Evolutionary conservation across 2,113 vertebrate species (phyloP).

Genomic region (Clupea harengus): DNA sequence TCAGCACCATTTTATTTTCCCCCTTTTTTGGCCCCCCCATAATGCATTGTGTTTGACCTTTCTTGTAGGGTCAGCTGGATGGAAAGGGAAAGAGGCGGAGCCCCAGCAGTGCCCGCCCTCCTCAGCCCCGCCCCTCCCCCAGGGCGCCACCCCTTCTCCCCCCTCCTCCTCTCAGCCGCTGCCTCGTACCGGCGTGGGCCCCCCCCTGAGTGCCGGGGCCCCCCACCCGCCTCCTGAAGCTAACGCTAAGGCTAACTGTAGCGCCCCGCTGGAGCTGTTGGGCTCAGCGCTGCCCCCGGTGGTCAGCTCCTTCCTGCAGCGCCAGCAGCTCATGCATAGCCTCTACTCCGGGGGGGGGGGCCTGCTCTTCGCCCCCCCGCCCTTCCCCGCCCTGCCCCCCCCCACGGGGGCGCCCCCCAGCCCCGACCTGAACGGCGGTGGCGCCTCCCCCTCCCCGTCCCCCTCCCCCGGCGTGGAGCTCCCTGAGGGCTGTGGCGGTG

Average conservation of each 20-base stretch:
- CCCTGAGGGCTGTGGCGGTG: constrained; percentile 24
- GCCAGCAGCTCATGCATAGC: constrained; percentile 96
- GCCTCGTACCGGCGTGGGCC: constrained; percentile 62
- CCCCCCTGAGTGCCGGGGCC: too few species aligned
- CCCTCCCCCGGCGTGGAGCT: too few species aligned
- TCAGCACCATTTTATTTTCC: too few species aligned
- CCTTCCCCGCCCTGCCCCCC: constrained; percentile 86
- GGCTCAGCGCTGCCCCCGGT: constrained; percentile 90
- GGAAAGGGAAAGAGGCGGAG: constrained; percentile 95
- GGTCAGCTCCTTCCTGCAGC: constrained; percentile 93
- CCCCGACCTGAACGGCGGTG: too few species aligned
- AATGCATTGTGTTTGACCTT: constrained; percentile 99
- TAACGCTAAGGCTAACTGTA: constrained; percentile 51
- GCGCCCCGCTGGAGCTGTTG: constrained; percentile 67
- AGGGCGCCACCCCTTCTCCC: constrained; percentile 76
- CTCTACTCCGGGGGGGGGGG: constrained; percentile 79
- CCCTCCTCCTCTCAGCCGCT: constrained; percentile 67
- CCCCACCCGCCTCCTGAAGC: constrained; percentile 56
- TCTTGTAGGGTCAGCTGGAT: constrained; percentile 99
- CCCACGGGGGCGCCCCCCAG: constrained; percentile 44
- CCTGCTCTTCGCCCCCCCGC: constrained; percentile 81
- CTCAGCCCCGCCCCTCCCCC: constrained; percentile 68
- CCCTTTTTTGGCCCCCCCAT: constrained; percentile 91
- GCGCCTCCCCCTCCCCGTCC: too few species aligned
- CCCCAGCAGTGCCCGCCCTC: constrained; percentile 74